These are phyloP conservation scores for Ivindomyrus marchei DNA, from an alignment of 2,113 vertebrate genomes.

Conservation along the genomic window DNA sequence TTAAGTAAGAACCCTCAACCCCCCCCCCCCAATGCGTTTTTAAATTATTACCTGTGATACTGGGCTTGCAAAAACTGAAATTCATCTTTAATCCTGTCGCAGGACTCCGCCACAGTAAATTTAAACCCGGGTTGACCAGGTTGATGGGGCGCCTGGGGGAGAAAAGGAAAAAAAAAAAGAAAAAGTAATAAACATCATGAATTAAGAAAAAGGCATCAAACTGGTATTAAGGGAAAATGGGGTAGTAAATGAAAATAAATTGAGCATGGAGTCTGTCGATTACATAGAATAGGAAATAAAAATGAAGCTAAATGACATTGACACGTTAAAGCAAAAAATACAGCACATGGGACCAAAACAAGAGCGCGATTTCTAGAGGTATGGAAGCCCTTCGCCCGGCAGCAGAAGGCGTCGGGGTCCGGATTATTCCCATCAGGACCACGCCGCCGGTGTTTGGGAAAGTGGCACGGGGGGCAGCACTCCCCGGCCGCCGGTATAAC, in stretches of 20 bases:
- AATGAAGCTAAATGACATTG: not conserved
- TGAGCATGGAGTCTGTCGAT: not conserved
- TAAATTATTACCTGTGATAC: conserved; percentile 79
- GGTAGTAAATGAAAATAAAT: not conserved
- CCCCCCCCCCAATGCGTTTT: not conserved
- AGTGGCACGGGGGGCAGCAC: not conserved
- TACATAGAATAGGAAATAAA: not conserved
- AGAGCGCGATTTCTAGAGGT: not conserved
- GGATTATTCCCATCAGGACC: not conserved
- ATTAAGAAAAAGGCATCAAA: not conserved
- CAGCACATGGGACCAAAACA: not conserved
- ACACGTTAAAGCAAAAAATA: no score
- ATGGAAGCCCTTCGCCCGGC: not conserved
- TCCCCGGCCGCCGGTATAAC: not conserved
- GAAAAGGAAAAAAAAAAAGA: conserved; percentile 27
- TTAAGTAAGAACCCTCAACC: conserved; percentile 4
- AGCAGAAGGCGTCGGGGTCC: no score
- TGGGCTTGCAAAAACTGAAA: conserved; percentile 93
- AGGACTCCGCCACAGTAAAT: conserved; percentile 90
- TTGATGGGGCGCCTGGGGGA: conserved; percentile 80
- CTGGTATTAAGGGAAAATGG: not conserved
- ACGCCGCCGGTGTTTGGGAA: not conserved
- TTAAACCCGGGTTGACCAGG: conserved; percentile 90
- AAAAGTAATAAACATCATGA: not conserved
- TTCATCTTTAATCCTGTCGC: conserved; percentile 89